Evolutionary conservation across 2,113 vertebrate genomes (phyloP).

Genomic region (Procavia capensis): DNA sequence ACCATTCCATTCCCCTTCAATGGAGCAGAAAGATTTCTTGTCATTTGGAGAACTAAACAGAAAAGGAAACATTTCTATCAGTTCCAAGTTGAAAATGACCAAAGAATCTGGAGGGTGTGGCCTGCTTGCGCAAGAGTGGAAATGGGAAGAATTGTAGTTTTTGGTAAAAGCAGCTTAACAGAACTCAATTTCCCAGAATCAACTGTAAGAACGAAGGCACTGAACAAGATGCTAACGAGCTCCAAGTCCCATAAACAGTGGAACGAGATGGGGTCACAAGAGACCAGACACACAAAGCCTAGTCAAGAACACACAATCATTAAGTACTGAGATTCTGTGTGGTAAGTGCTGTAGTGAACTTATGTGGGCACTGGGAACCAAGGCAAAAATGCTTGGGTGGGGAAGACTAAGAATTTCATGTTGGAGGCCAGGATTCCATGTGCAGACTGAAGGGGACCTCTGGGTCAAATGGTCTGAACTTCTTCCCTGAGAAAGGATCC

Average conservation of each 20-base stretch:
- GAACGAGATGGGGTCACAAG: background rate
- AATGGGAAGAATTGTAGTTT: background rate
- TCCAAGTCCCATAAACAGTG: background rate
- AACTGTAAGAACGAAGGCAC: background rate
- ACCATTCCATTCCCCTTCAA: conserved; percentile 99
- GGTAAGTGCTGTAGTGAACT: background rate
- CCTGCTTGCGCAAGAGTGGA: background rate
- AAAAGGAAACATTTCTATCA: conserved; percentile 74
- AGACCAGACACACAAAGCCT: background rate
- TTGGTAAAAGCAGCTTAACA: background rate
- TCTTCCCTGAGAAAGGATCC: background rate
- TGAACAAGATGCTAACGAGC: background rate
- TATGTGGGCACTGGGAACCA: background rate
- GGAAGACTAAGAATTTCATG: background rate
- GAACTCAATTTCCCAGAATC: background rate
- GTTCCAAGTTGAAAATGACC: conserved; percentile 4
- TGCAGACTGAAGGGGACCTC: background rate
- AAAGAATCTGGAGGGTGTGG: background rate
- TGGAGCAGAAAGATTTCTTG: conserved; percentile 97
- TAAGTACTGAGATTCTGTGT: background rate
- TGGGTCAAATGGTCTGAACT: background rate
- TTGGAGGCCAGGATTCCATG: background rate
- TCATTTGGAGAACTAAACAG: conserved; percentile 94
- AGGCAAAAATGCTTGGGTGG: background rate
- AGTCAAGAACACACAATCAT: background rate